Percentiles rank a stretch among this genome's conserved stretches.
Conservation (phyloP, 2,797 vertebrate genomes). For the Parambassis ranga region DNA sequence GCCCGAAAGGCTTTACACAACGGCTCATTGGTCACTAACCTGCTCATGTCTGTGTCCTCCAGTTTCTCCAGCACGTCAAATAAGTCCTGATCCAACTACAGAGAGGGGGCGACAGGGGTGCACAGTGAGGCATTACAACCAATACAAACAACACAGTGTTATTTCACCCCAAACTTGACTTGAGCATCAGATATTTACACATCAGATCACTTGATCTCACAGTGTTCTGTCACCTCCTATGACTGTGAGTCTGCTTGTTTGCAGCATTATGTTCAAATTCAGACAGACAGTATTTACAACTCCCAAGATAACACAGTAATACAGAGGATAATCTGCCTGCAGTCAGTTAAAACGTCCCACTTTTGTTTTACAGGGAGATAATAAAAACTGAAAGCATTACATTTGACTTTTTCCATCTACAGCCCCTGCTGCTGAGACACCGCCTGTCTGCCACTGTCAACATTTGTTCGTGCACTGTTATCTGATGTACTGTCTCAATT, state of each 20-base stretch:
- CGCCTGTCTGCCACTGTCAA: background rate
- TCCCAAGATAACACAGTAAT: background rate
- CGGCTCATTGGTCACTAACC: conserved; percentile 48
- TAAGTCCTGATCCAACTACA: conserved; percentile 89
- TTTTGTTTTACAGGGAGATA: background rate
- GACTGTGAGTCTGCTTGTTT: background rate
- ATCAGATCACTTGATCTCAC: background rate
- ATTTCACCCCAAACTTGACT: background rate
- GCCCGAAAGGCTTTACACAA: background rate
- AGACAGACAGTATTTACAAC: background rate
- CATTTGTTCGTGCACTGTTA: conserved; percentile 9
- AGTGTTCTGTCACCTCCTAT: background rate
- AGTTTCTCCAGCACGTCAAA: conserved; percentile 83
- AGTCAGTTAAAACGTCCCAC: background rate
- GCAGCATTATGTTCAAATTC: background rate
- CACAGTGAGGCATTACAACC: background rate
- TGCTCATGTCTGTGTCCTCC: conserved; percentile 72
- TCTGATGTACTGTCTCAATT: background rate
- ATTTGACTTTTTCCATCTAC: background rate
- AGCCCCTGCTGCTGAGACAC: background rate
- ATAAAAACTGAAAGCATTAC: background rate
- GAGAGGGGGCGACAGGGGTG: background rate
- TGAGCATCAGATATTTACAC: background rate
- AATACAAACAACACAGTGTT: background rate
- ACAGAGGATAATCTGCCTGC: background rate